Conservation (phyloP, 2,888 invertebrate species). For the Drosophila anomalipes region DNA sequence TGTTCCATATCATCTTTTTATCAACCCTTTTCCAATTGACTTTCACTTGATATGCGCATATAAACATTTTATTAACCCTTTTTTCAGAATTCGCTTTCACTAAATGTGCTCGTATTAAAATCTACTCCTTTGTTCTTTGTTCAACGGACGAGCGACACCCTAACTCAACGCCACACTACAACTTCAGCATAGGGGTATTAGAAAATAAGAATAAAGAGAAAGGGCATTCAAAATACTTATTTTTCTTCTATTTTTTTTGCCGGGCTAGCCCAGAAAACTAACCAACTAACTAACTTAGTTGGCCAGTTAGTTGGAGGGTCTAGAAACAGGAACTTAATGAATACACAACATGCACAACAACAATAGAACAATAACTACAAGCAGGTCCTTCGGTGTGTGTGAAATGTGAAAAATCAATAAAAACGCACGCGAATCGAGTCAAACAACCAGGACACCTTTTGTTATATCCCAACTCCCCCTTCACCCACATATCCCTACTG, state of each 20-base stretch:
- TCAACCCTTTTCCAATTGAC: neutral
- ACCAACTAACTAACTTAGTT: conserved; percentile 43
- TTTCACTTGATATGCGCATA: neutral
- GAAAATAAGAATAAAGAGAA: neutral
- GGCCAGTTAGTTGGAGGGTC: conserved; percentile 14
- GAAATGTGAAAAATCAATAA: conserved; percentile 71
- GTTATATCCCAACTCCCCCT: neutral
- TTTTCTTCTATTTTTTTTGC: conserved; percentile 16
- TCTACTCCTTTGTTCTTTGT: conserved; percentile 14
- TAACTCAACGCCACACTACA: neutral
- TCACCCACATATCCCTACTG: neutral
- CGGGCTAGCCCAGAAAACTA: conserved; percentile 25
- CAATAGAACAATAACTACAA: conserved; percentile 17
- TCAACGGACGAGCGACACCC: neutral
- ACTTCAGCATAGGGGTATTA: neutral
- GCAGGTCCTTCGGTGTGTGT: conserved; percentile 40
- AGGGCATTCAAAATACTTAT: conserved; percentile 6
- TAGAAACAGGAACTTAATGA: conserved; percentile 43
- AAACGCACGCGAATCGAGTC: conserved; percentile 61
- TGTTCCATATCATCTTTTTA: neutral
- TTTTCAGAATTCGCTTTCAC: conserved; percentile 11
- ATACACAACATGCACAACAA: conserved; percentile 48
- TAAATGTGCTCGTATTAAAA: conserved; percentile 3
- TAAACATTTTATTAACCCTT: neutral
- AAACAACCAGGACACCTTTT: neutral